Conservation (phyloP, 2,888 invertebrate genomes). For the Eumacrocentrus americanus region DNA sequence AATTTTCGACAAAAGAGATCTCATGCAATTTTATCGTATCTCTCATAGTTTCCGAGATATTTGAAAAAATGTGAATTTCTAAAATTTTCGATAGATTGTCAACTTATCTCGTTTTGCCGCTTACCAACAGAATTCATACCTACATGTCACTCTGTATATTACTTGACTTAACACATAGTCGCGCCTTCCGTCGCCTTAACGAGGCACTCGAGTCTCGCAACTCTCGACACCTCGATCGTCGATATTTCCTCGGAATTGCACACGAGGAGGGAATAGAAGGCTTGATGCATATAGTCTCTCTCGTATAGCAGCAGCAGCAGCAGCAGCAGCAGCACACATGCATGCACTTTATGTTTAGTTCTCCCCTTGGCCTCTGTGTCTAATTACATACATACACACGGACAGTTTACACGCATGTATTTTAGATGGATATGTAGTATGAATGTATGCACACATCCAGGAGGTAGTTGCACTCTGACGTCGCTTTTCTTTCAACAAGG, state of each 20-base stretch:
- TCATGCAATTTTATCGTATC: too few relatives aligned
- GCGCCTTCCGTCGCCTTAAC: constrained; percentile 21
- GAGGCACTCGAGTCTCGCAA: constrained; percentile 24
- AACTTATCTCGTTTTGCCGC: too few relatives aligned
- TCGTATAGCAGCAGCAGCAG: too few relatives aligned
- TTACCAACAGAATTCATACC: constrained; percentile 2
- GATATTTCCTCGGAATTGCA: constrained; percentile 24
- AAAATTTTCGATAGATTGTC: too few relatives aligned
- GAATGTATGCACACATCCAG: constrained; percentile 11
- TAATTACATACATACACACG: neutral
- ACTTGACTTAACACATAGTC: constrained; percentile 17
- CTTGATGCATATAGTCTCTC: neutral
- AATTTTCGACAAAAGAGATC: too few relatives aligned
- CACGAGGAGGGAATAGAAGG: neutral
- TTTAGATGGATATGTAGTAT: neutral
- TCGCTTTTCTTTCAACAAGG: constrained; percentile 36
- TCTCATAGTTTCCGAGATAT: too few relatives aligned
- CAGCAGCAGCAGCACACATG: too few relatives aligned
- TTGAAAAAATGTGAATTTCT: too few relatives aligned
- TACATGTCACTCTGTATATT: constrained; percentile 13
- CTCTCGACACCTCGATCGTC: constrained; percentile 27
- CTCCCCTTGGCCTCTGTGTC: neutral
- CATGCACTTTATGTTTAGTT: neutral
- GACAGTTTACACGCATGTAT: neutral
- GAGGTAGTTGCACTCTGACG: constrained; percentile 29